These are phyloP conservation scores for Drosophila oshimai DNA, from an alignment of 1,140 invertebrate genomes.

Conservation along the genomic window DNA sequence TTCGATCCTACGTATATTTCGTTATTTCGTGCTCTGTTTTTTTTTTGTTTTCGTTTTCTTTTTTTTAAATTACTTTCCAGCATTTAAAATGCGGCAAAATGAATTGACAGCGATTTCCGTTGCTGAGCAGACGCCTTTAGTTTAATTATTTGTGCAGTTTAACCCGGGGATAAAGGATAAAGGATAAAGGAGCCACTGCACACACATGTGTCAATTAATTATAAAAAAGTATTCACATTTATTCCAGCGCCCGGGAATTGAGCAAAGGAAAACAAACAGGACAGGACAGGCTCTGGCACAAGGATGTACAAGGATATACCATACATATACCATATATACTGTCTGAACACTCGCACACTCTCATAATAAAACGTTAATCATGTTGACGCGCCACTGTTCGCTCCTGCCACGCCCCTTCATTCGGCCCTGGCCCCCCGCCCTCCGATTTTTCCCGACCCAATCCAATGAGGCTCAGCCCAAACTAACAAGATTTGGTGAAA, in stretches of 20 bases:
- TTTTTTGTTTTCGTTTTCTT: background rate
- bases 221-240: slow-evolving; percentile 49
- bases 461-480: slow-evolving; percentile 3
- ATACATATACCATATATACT: background rate
- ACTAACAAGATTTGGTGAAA: slow-evolving; percentile 44
- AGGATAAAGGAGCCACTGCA: slow-evolving; percentile 21
- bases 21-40: slow-evolving; percentile 9
- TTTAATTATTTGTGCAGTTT: slow-evolving; percentile 70
- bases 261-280: slow-evolving; percentile 24
- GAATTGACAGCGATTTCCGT: slow-evolving; percentile 72
- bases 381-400: slow-evolving; percentile 53
- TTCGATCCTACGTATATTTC: slow-evolving; percentile 60
- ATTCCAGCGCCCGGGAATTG: slow-evolving; percentile 28
- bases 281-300: background rate
- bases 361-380: slow-evolving; percentile 69
- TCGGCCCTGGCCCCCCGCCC: background rate
- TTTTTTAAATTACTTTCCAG: slow-evolving; percentile 63
- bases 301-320: background rate
- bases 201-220: slow-evolving; percentile 74
- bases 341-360: slow-evolving; percentile 7
- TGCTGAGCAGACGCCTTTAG: slow-evolving; percentile 56
- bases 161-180: slow-evolving; percentile 29
- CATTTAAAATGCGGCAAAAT: slow-evolving; percentile 79
- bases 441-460: too few species aligned
- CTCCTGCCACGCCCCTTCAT: background rate